Percentiles rank a stretch among this genome's conserved stretches.
Evolutionary conservation across 2,888 invertebrate species (phyloP).

Genomic region (Noctua comes): DNA sequence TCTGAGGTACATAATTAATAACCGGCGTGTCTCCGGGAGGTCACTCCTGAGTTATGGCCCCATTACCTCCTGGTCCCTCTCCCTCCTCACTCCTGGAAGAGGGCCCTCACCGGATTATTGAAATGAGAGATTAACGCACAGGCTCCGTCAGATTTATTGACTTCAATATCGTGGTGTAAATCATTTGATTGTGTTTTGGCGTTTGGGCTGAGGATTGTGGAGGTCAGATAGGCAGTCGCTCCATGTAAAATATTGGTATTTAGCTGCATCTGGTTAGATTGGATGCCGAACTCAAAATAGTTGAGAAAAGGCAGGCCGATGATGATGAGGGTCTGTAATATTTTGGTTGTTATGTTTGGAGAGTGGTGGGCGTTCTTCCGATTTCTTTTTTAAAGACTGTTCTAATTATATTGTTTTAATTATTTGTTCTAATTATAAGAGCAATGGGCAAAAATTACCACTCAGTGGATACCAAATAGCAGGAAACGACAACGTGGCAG

Average conservation of each 20-base stretch:
- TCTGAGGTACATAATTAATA: slow-evolving; percentile 62
- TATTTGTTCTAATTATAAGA: no score
- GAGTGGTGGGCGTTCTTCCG: not conserved
- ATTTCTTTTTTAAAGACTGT: not conserved
- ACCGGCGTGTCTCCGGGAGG: slow-evolving; percentile 54
- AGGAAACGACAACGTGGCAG: no score
- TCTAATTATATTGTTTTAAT: no score
- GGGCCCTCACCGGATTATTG: slow-evolving; percentile 63
- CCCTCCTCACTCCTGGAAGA: slow-evolving; percentile 26
- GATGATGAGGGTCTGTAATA: not conserved
- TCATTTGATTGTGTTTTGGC: slow-evolving; percentile 40
- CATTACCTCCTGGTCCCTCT: slow-evolving; percentile 57
- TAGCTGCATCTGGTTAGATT: not conserved
- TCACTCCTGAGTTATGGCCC: slow-evolving; percentile 65
- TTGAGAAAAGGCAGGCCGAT: not conserved
- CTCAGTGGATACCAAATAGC: no score
- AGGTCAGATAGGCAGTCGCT: not conserved
- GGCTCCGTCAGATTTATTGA: slow-evolving; percentile 59
- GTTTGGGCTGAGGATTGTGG: not conserved
- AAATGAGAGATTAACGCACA: slow-evolving; percentile 68
- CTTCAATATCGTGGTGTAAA: slow-evolving; percentile 56
- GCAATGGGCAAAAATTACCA: no score
- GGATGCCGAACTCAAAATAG: not conserved
- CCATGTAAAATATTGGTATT: not conserved
- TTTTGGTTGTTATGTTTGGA: not conserved